A percentile compares a stretch with the other conserved stretches of the same genome.
Conservation (phyloP, 2,797 vertebrate species). For the Potorous gilbertii region DNA sequence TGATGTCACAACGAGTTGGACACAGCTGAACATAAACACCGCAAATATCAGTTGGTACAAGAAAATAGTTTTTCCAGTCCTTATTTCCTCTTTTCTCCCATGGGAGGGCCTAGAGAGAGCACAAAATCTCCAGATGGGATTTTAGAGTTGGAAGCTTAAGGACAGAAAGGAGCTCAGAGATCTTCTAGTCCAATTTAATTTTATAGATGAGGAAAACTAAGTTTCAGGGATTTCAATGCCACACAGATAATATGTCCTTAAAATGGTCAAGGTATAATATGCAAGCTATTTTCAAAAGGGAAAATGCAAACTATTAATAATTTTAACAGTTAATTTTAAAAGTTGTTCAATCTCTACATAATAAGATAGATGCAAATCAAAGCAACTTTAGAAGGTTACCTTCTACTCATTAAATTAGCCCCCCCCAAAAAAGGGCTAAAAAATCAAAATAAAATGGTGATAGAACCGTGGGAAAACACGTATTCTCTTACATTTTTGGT, state of each 20-base stretch:
- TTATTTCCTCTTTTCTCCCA: too few species aligned
- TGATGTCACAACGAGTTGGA: too few species aligned
- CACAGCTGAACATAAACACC: too few species aligned
- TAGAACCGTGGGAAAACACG: neutral
- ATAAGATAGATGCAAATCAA: neutral
- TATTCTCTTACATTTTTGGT: neutral
- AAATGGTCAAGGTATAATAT: neutral
- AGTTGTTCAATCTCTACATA: neutral
- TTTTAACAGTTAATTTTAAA: neutral
- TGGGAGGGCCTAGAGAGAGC: too few species aligned
- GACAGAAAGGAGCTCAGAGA: too few species aligned
- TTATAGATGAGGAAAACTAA: too few species aligned
- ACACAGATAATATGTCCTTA: neutral
- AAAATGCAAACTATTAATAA: neutral
- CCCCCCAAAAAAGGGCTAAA: neutral
- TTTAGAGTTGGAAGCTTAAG: too few species aligned
- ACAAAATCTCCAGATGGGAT: too few species aligned
- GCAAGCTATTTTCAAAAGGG: neutral
- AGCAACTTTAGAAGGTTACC: neutral
- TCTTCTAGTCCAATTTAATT: too few species aligned
- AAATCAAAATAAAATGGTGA: neutral
- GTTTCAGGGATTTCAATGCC: too few species aligned
- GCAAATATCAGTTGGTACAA: too few species aligned
- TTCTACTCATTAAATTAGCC: neutral
- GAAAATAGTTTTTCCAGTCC: too few species aligned